These are phyloP conservation scores for Phasianus colchicus DNA, from an alignment of 2,113 vertebrate species.

Conservation along the genomic window DNA sequence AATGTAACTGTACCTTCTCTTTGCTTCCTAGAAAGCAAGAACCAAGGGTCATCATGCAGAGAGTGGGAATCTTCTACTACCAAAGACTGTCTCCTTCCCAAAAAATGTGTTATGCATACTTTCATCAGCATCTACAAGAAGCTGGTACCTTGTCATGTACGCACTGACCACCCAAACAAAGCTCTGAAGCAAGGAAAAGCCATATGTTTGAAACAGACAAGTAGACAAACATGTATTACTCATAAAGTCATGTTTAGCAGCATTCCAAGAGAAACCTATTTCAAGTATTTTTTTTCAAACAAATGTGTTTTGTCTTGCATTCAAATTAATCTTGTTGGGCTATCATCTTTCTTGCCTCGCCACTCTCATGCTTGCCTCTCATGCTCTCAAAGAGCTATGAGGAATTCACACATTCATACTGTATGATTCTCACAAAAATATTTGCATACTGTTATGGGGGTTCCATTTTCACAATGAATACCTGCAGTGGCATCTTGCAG, in stretches of 20 bases:
- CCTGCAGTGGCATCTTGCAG: not conserved
- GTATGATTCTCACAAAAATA: not conserved
- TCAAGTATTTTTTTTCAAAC: not conserved
- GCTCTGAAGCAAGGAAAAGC: not conserved
- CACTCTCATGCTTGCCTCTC: not conserved
- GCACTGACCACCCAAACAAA: not conserved
- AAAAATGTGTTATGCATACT: not conserved
- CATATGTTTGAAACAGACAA: not conserved
- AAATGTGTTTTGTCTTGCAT: conserved; percentile 60
- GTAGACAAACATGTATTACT: conserved; percentile 26
- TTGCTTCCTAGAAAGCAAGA: not conserved
- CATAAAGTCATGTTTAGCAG: conserved; percentile 56
- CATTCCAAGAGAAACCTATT: conserved; percentile 58
- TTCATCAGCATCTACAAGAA: not conserved
- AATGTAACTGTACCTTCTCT: not conserved
- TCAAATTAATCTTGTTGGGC: conserved; percentile 33
- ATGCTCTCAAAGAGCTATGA: not conserved
- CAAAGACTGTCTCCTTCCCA: not conserved
- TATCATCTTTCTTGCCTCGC: not conserved
- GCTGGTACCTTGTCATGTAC: not conserved
- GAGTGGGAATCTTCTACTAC: not conserved
- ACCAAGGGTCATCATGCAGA: not conserved
- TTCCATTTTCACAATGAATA: conserved; percentile 26
- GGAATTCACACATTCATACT: not conserved
- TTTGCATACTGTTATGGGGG: not conserved